Percentiles rank a stretch among this genome's conserved stretches.
These are phyloP conservation scores for Guaruba guarouba DNA, from an alignment of 2,113 vertebrate species.

Conservation along the genomic window DNA sequence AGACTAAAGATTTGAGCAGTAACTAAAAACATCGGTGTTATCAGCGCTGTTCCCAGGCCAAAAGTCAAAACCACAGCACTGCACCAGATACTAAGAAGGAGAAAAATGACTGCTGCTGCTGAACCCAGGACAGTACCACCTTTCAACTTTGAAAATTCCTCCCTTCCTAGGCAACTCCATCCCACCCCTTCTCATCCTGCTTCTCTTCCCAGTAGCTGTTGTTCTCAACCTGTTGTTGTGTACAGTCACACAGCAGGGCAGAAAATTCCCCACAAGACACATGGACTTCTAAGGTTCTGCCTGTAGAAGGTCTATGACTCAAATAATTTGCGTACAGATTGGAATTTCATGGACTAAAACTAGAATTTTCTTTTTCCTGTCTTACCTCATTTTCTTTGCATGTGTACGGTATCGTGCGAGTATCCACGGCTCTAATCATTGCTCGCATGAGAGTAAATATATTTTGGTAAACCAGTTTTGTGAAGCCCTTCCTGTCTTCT, in stretches of 20 bases:
- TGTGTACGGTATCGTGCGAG: constrained; percentile 75
- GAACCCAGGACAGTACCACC: neutral
- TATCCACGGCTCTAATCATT: constrained; percentile 86
- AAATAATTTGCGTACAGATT: neutral
- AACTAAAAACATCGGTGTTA: too few relatives aligned
- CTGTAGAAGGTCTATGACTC: neutral
- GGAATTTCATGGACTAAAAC: neutral
- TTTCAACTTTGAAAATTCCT: neutral
- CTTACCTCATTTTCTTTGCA: constrained; percentile 82
- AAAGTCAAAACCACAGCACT: too few relatives aligned
- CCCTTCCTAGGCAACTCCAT: neutral
- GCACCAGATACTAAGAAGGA: too few relatives aligned
- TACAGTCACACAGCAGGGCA: neutral
- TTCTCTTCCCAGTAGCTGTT: neutral
- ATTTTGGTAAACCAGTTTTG: constrained; percentile 89
- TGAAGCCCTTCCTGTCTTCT: constrained; percentile 85
- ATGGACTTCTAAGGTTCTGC: neutral
- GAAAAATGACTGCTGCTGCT: too few relatives aligned
- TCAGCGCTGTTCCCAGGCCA: too few relatives aligned
- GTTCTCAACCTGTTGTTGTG: neutral
- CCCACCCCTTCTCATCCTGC: neutral
- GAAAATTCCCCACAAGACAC: neutral
- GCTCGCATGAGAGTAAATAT: constrained; percentile 87
- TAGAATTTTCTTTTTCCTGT: neutral
- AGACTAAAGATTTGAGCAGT: too few relatives aligned